phyloP scores from a whole-genome alignment of 1,140 invertebrate species.

The Drosophila paulistorum region DNA sequence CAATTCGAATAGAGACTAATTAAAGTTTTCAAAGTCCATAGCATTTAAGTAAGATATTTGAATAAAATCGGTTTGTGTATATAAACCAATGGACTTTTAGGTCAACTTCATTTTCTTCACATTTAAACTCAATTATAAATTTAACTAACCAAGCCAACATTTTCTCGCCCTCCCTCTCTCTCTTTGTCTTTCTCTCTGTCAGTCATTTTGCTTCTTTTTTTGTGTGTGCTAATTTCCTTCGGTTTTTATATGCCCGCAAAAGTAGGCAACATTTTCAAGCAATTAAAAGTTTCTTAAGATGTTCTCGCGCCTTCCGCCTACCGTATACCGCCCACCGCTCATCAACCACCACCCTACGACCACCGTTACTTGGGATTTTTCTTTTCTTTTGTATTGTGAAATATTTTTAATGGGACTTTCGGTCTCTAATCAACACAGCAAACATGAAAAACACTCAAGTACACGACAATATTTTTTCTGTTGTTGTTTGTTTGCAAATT shows the following conservation, averaged over 20 bases:
- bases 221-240: constrained; percentile 3
- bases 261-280: constrained; percentile 11
- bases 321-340: background rate
- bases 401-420: constrained; percentile 8
- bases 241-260: constrained; percentile 2
- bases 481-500: background rate
- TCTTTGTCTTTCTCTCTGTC: background rate
- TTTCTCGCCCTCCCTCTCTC: background rate
- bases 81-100: no score
- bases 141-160: constrained; percentile 7
- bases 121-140: constrained; percentile 4
- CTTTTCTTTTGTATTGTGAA: constrained; percentile 1
- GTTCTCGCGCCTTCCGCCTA: background rate
- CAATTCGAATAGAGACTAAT: no score
- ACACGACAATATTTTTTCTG: constrained; percentile 1
- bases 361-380: background rate
- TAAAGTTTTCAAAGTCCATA: no score
- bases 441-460: constrained; percentile 1
- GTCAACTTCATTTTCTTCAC: no score
- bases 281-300: constrained; percentile 8
- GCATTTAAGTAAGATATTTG: no score
- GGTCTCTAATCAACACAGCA: constrained; percentile 7
- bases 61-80: no score
- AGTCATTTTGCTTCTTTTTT: background rate
- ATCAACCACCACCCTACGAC: background rate